Conservation (phyloP, 2,888 invertebrate species). For the Dusona sp. region DNA sequence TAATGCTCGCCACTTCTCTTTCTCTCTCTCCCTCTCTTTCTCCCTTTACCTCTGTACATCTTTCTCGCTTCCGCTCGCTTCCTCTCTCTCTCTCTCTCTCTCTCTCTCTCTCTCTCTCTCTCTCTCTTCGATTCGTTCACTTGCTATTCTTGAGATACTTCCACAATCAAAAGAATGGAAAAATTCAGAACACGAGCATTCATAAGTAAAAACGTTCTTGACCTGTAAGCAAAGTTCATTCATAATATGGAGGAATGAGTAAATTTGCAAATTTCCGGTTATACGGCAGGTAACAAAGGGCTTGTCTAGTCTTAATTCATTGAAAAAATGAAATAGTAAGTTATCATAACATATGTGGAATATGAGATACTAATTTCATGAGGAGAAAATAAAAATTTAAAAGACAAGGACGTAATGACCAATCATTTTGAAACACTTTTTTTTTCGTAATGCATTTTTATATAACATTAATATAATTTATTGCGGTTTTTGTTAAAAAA, state of each 20-base stretch:
- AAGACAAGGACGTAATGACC: not conserved
- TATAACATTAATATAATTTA: not conserved
- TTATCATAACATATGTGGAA: not conserved
- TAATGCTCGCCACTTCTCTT: constrained; percentile 67
- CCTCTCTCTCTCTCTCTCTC: constrained; percentile 1
- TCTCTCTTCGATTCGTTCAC: not conserved
- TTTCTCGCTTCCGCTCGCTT: constrained; percentile 22
- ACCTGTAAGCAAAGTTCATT: not conserved
- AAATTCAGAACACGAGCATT: constrained; percentile 14
- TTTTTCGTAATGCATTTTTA: not conserved
- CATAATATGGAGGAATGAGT: not conserved
- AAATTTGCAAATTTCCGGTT: not conserved
- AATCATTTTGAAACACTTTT: not conserved
- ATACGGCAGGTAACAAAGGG: not conserved
- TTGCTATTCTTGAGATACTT: constrained; percentile 10
- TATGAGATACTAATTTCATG: not conserved
- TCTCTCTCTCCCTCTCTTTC: constrained; percentile 29
- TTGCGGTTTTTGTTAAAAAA: not conserved
- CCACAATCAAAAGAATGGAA: constrained; percentile 16
- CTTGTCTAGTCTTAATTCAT: too few relatives aligned
- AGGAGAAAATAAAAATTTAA: not conserved
- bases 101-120: not conserved
- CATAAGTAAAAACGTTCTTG: not conserved
- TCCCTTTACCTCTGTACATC: constrained; percentile 2
- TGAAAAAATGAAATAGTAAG: not conserved